phyloP scores from a whole-genome alignment of 1,140 invertebrate genomes.

The Ericerus pela region DNA sequence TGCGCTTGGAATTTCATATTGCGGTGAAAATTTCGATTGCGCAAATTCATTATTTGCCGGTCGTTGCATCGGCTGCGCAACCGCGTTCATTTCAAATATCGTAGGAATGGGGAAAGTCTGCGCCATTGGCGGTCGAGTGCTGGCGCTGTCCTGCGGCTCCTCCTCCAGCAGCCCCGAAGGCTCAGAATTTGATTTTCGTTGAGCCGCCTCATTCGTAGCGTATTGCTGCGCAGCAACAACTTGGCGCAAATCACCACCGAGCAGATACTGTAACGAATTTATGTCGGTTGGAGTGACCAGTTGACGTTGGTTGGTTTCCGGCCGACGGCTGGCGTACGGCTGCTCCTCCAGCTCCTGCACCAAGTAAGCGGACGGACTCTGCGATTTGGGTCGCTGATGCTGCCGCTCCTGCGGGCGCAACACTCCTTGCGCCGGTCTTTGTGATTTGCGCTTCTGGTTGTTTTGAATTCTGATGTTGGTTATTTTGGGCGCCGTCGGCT shows the following conservation, averaged over 20 bases:
- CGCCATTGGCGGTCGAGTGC: conserved; percentile 19
- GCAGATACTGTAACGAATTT: background rate
- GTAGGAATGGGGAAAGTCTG: conserved; percentile 19
- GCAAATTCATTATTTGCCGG: too few species aligned
- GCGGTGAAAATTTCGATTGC: background rate
- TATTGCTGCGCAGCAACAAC: background rate
- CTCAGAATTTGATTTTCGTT: background rate
- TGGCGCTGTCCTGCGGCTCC: conserved; percentile 15
- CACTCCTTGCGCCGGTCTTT: background rate
- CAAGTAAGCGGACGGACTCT: background rate
- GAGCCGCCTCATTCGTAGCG: background rate
- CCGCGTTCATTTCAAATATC: too few species aligned
- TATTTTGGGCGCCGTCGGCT: background rate
- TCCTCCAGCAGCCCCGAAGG: conserved; percentile 16
- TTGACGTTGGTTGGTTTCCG: background rate
- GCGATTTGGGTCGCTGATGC: background rate
- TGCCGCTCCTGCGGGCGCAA: background rate
- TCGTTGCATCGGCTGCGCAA: too few species aligned
- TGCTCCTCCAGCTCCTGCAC: background rate
- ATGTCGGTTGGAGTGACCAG: background rate
- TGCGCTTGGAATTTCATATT: background rate
- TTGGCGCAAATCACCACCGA: conserved; percentile 12
- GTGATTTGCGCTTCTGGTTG: background rate
- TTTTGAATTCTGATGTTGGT: background rate
- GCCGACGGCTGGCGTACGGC: background rate